These are phyloP conservation scores for Beroe ovata DNA, from an alignment of 37 sponge, comb jelly and placozoan species.

Conservation along the genomic window DNA sequence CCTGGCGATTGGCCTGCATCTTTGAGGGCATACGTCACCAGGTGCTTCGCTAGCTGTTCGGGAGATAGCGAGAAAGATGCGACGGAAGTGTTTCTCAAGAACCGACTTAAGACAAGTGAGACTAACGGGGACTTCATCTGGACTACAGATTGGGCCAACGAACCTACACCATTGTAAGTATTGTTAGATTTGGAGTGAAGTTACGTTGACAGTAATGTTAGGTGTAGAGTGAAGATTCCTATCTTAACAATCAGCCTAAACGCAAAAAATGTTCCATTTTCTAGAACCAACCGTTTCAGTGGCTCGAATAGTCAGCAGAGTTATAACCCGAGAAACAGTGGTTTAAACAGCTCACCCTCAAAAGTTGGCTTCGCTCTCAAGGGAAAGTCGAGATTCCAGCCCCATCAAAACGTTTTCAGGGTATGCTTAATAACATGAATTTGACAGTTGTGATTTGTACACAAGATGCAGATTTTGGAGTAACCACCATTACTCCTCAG, in stretches of 20 bases:
- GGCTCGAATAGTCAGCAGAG: not conserved
- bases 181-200: not conserved
- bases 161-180: conserved; percentile 67
- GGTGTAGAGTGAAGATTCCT: too few species aligned
- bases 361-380: conserved; percentile 20
- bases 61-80: conserved; percentile 67
- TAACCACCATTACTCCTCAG: not conserved
- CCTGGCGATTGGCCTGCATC: conserved; percentile 39
- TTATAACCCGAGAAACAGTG: not conserved
- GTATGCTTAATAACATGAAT: not conserved
- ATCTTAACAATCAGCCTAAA: too few species aligned
- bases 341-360: not conserved
- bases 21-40: conserved; percentile 59
- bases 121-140: conserved; percentile 48
- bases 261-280: too few species aligned
- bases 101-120: conserved; percentile 37
- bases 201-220: too few species aligned
- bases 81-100: conserved; percentile 66
- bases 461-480: too few species aligned
- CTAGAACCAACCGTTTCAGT: too few species aligned
- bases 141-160: conserved; percentile 69
- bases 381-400: conserved; percentile 38
- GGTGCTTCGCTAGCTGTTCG: conserved; percentile 62
- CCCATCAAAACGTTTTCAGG: conserved; percentile 20
- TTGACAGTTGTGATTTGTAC: too few species aligned